Conservation (phyloP, 2,797 vertebrate genomes). For the Alcedo atthis region DNA sequence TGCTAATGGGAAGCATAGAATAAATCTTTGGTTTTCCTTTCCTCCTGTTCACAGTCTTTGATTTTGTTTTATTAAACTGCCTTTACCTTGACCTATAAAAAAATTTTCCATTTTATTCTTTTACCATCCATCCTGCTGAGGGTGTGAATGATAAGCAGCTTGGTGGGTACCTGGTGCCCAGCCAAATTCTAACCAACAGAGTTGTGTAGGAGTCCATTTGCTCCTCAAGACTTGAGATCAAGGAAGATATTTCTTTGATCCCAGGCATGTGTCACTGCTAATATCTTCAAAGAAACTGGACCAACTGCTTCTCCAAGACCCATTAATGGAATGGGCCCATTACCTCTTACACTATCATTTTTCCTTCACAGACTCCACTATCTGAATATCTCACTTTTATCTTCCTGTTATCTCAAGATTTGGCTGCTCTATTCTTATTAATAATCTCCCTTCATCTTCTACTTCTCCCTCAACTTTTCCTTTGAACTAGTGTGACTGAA, state of each 20-base stretch:
- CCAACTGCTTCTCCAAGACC: neutral
- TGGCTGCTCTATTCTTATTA: neutral
- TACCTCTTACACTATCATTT: rapidly evolving
- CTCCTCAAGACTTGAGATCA: neutral
- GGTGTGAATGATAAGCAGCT: rapidly evolving
- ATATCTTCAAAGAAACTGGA: neutral
- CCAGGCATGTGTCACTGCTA: neutral
- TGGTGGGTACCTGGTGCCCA: neutral
- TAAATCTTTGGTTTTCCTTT: neutral
- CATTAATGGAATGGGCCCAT: neutral
- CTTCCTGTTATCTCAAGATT: neutral
- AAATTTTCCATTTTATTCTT: neutral
- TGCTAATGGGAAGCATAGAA: neutral
- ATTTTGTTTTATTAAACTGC: neutral
- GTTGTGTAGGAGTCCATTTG: neutral
- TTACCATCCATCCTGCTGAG: neutral
- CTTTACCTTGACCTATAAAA: neutral
- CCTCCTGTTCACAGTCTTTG: neutral
- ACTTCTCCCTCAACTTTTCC: neutral
- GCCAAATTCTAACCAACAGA: neutral
- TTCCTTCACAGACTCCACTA: neutral
- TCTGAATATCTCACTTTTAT: neutral
- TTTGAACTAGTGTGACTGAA: neutral
- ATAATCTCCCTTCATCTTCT: neutral
- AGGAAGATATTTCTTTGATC: neutral